Conservation (phyloP, 2,113 vertebrate species). For the Ceyx melanurus region DNA sequence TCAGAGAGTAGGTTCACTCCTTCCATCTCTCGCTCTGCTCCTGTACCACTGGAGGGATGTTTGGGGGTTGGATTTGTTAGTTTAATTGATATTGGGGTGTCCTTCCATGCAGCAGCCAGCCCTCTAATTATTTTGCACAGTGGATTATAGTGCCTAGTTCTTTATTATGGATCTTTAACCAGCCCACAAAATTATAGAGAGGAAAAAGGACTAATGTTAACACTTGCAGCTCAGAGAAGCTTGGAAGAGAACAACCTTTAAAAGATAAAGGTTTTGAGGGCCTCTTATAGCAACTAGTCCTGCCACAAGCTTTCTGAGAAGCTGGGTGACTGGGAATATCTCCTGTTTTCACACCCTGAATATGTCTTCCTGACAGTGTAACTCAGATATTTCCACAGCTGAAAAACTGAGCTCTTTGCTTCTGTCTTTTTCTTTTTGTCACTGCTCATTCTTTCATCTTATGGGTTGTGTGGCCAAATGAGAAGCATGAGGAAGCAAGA, state of each 20-base stretch:
- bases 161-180: not conserved
- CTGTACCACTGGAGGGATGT: not conserved
- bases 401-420: not conserved
- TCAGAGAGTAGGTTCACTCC: conserved; percentile 83
- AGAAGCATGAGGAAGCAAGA: not conserved
- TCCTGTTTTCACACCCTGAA: not conserved
- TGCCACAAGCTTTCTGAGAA: not conserved
- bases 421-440: not conserved
- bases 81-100: not conserved
- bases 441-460: not conserved
- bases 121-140: not conserved
- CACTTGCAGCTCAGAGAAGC: not conserved
- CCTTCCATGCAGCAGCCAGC: not conserved
- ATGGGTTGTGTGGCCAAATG: not conserved
- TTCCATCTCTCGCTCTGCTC: not conserved
- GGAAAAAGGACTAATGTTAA: not conserved
- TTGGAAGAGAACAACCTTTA: not conserved
- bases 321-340: not conserved
- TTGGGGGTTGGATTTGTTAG: not conserved
- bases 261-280: not conserved
- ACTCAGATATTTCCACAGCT: not conserved
- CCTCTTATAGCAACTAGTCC: not conserved
- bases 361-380: not conserved
- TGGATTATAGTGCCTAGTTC: not conserved
- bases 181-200: not conserved